phyloP scores from a whole-genome alignment of 2,888 invertebrate genomes.

The Dicyrtoma fusca region DNA sequence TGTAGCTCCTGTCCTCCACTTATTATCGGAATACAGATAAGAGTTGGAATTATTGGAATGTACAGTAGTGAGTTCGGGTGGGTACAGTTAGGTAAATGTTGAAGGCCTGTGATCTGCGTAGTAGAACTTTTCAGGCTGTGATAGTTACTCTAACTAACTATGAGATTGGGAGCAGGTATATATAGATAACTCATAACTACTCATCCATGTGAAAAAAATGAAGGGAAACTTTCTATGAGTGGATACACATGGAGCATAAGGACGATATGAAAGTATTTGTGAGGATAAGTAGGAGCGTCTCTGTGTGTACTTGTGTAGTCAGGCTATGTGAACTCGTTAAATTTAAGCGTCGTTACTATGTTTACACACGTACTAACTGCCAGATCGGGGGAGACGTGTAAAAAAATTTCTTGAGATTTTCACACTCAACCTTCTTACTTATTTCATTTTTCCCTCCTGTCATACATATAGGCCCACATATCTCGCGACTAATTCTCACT shows the following conservation, averaged over 20 bases:
- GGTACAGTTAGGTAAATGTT: too few relatives aligned
- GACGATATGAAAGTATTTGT: not conserved
- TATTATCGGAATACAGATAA: too few relatives aligned
- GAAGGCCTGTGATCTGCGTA: too few relatives aligned
- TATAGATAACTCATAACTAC: not conserved
- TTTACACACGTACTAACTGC: conserved; percentile 51
- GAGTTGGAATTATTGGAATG: too few relatives aligned
- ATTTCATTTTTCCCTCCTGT: too few relatives aligned
- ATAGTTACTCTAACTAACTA: too few relatives aligned
- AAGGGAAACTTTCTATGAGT: too few relatives aligned
- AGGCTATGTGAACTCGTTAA: conserved; percentile 46
- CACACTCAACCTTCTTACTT: conserved; percentile 9
- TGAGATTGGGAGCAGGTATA: too few relatives aligned
- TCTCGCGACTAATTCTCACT: too few relatives aligned
- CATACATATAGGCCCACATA: not conserved
- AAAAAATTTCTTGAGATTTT: conserved; percentile 37
- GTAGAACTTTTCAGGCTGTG: too few relatives aligned
- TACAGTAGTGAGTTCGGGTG: too few relatives aligned
- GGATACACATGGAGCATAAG: not conserved
- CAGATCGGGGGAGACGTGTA: conserved; percentile 33
- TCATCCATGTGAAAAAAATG: conserved; percentile 14
- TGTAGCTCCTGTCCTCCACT: too few relatives aligned
- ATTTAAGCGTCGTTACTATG: conserved; percentile 51
- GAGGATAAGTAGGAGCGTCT: not conserved
- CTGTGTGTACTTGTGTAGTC: conserved; percentile 17